phyloP scores from a whole-genome alignment of 2,888 invertebrate genomes.

The Anticlea derivata region DNA sequence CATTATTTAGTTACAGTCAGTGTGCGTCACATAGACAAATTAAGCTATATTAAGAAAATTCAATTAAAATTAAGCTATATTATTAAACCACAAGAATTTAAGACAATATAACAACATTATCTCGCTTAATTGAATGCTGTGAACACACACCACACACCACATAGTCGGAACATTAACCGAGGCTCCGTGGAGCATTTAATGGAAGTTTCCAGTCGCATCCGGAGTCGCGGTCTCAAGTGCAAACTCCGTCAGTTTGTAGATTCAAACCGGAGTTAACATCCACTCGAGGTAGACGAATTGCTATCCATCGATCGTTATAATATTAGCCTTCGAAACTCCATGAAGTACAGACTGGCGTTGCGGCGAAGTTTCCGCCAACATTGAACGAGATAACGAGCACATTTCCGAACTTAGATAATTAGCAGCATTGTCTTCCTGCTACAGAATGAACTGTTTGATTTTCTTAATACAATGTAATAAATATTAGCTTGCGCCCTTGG shows the following conservation, averaged over 20 bases:
- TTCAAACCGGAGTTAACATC: conserved; percentile 8
- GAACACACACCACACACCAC: not conserved
- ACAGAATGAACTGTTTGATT: not conserved
- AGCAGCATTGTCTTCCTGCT: not conserved
- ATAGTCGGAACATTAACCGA: not conserved
- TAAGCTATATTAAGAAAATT: too few relatives aligned
- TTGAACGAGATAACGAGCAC: conserved; percentile 1
- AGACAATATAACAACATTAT: too few relatives aligned
- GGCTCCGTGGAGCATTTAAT: conserved; percentile 13
- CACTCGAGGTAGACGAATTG: conserved; percentile 8
- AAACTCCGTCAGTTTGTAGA: conserved; percentile 21
- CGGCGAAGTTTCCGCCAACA: not conserved
- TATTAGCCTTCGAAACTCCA: conserved; percentile 7
- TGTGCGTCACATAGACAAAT: too few relatives aligned
- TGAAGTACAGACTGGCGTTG: not conserved
- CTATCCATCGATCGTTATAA: conserved; percentile 12
- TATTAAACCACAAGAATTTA: too few relatives aligned
- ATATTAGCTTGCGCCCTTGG: too few relatives aligned
- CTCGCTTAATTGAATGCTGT: too few relatives aligned
- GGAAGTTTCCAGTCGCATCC: conserved; percentile 12
- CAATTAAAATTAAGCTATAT: too few relatives aligned
- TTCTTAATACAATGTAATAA: too few relatives aligned
- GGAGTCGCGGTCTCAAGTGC: conserved; percentile 12
- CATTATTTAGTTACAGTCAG: too few relatives aligned
- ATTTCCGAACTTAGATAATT: conserved; percentile 2